Percentiles rank a stretch among this genome's conserved stretches.
Evolutionary conservation across 2,113 vertebrate species (phyloP).

Genomic region (Pyrgilauda ruficollis): DNA sequence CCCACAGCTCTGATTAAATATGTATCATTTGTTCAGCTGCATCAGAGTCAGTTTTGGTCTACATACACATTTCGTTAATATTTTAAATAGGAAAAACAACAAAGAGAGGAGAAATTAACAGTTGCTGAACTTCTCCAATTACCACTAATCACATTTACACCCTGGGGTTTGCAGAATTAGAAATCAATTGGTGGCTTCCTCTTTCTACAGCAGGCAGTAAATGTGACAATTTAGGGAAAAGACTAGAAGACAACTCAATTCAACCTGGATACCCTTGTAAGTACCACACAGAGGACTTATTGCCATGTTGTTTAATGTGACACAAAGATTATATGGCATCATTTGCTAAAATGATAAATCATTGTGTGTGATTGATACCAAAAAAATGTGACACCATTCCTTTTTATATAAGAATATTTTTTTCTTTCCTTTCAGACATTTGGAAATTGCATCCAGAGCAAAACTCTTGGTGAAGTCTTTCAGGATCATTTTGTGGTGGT

Average conservation of each 20-base stretch:
- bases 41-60: slow-evolving; percentile 30
- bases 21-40: slow-evolving; percentile 52
- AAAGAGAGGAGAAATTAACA: slow-evolving; percentile 66
- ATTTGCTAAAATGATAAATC: slow-evolving; percentile 1
- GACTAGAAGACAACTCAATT: slow-evolving; percentile 27
- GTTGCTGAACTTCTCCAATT: slow-evolving; percentile 68
- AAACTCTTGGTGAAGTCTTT: background rate
- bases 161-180: slow-evolving; percentile 65
- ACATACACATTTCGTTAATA: slow-evolving; percentile 35
- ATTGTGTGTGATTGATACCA: background rate
- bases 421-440: background rate
- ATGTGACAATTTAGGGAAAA: slow-evolving; percentile 50
- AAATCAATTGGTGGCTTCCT: slow-evolving; percentile 61
- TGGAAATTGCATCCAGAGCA: background rate
- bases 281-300: background rate
- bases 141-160: slow-evolving; percentile 66
- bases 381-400: background rate
- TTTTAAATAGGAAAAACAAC: slow-evolving; percentile 59
- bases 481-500: background rate
- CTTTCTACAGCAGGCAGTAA: slow-evolving; percentile 47
- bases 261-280: slow-evolving; percentile 1
- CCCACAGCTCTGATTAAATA: slow-evolving; percentile 57
- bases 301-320: background rate
- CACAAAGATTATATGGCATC: background rate
- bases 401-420: background rate